Percentiles rank a stretch among this genome's conserved stretches.
Evolutionary conservation across 2,888 invertebrate genomes (phyloP).

Genomic region (Anaspis maculata): DNA sequence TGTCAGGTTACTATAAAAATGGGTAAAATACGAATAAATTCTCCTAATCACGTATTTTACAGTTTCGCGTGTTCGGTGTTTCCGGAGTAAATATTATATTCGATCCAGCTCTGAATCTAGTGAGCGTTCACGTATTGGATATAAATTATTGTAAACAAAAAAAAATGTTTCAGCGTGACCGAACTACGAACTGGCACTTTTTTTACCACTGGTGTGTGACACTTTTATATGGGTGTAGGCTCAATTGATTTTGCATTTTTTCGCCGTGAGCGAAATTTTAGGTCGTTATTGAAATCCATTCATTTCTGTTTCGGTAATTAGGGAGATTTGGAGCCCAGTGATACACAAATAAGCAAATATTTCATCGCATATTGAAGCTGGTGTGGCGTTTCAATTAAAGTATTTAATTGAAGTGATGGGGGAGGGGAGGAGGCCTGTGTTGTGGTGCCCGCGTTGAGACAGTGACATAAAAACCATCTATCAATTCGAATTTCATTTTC

Average conservation of each 20-base stretch:
- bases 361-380: no score
- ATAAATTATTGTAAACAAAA: conserved; percentile 9
- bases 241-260: neutral
- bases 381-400: no score
- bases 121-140: conserved; percentile 12
- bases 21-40: conserved; percentile 11
- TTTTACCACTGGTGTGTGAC: neutral
- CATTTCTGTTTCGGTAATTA: no score
- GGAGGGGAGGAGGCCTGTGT: no score
- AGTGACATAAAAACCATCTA: conserved; percentile 11
- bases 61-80: conserved; percentile 9
- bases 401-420: no score
- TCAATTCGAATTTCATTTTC: conserved; percentile 12
- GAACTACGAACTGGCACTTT: neutral
- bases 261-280: neutral
- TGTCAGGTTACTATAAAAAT: conserved; percentile 11
- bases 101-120: conserved; percentile 4
- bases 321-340: no score
- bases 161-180: conserved; percentile 8
- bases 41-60: conserved; percentile 12
- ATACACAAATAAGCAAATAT: no score
- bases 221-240: neutral
- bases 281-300: no score
- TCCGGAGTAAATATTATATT: conserved; percentile 8
- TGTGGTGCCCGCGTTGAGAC: no score